Percentiles rank a stretch among this genome's conserved stretches.
These are phyloP conservation scores for Troides oblongomaculatus DNA, from an alignment of 2,888 invertebrate genomes.

Conservation along the genomic window DNA sequence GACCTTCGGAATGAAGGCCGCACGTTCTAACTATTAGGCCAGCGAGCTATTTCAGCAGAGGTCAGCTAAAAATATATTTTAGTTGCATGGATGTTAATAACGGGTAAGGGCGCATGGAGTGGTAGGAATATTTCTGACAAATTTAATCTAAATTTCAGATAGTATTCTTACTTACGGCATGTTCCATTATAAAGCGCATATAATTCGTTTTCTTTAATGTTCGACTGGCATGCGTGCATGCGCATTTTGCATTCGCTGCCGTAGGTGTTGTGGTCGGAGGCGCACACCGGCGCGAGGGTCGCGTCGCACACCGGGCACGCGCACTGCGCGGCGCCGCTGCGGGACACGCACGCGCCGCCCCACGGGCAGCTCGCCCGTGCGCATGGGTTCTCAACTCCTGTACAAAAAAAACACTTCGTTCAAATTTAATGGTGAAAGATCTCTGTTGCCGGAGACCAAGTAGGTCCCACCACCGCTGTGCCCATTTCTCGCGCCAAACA, in stretches of 20 bases:
- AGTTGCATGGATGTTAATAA: too few species aligned
- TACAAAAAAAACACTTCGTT: background rate
- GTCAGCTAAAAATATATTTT: too few species aligned
- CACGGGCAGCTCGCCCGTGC: slow-evolving; percentile 80
- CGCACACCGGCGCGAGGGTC: slow-evolving; percentile 87
- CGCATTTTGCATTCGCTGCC: slow-evolving; percentile 90
- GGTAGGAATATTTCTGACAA: too few species aligned
- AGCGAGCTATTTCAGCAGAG: too few species aligned
- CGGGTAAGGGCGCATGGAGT: too few species aligned
- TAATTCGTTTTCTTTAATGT: slow-evolving; percentile 83
- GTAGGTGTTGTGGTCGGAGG: slow-evolving; percentile 88
- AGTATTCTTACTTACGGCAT: slow-evolving; percentile 61
- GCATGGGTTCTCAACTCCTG: slow-evolving; percentile 80
- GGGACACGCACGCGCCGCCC: slow-evolving; percentile 84
- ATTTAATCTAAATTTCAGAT: too few species aligned
- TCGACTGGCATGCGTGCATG: slow-evolving; percentile 88
- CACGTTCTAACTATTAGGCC: too few species aligned
- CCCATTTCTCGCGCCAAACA: too few species aligned
- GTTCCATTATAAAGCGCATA: slow-evolving; percentile 81
- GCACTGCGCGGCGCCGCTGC: slow-evolving; percentile 82
- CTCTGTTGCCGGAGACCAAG: too few species aligned
- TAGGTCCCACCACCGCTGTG: too few species aligned
- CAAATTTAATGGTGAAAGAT: too few species aligned
- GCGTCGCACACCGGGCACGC: slow-evolving; percentile 88
- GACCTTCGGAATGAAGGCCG: too few species aligned